phyloP scores from a whole-genome alignment of 2,113 vertebrate species.

The Charadrius vociferus region DNA sequence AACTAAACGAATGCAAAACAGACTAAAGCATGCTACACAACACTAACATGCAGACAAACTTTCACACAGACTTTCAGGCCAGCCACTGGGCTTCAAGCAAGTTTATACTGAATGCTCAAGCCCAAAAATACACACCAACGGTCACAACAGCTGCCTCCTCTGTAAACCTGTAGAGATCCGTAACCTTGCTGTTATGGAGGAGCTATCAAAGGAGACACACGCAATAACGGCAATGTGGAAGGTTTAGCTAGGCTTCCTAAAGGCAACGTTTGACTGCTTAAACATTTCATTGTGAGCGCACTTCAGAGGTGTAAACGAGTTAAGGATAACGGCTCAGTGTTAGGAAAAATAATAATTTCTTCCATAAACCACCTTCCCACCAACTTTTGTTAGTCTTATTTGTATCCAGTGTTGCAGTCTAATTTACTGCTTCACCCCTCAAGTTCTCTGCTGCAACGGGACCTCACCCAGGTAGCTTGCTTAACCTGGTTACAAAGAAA shows the following conservation, averaged over 20 bases:
- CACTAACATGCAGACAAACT: conserved; percentile 72
- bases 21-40: conserved; percentile 72
- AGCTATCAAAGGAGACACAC: neutral
- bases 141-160: neutral
- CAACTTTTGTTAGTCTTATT: neutral
- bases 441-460: neutral
- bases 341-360: neutral
- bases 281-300: neutral
- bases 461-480: neutral
- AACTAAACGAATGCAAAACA: neutral
- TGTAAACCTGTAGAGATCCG: neutral
- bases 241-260: neutral
- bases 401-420: neutral
- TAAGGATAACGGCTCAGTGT: neutral
- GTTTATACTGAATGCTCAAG: neutral
- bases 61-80: conserved; percentile 67
- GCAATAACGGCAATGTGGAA: neutral
- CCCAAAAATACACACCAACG: neutral
- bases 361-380: neutral
- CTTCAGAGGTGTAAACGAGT: neutral
- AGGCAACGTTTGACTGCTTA: neutral
- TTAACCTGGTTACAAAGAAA: neutral
- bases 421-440: neutral
- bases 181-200: neutral
- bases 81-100: neutral